Evolutionary conservation across 2,888 invertebrate species (phyloP).

Genomic region (Diabrotica balteata): DNA sequence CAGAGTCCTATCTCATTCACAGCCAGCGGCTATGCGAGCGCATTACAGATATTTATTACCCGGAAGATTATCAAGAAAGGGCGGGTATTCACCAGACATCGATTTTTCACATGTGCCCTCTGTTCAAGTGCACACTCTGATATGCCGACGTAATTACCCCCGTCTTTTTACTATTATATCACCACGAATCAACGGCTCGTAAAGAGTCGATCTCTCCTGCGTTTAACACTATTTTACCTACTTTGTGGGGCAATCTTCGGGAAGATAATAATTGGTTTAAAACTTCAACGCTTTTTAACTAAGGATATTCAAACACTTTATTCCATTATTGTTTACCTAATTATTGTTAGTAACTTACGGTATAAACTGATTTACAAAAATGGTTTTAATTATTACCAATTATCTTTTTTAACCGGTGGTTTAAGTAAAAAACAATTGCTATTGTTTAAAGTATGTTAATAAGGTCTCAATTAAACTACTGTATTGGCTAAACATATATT

Average conservation of each 20-base stretch:
- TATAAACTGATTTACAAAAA: too few relatives aligned
- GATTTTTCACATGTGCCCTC: constrained; percentile 58
- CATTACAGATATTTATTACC: constrained; percentile 60
- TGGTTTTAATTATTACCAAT: too few relatives aligned
- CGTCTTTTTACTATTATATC: constrained; percentile 34
- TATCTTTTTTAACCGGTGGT: too few relatives aligned
- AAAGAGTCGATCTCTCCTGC: background rate
- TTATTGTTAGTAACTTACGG: too few relatives aligned
- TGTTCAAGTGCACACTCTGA: constrained; percentile 49
- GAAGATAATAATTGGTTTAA: background rate
- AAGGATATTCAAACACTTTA: too few relatives aligned
- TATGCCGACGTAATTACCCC: constrained; percentile 37
- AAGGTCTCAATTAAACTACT: too few relatives aligned
- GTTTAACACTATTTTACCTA: too few relatives aligned
- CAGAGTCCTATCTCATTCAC: constrained; percentile 58
- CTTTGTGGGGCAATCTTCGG: background rate
- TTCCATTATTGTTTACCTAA: too few relatives aligned
- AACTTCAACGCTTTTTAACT: too few relatives aligned
- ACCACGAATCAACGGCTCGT: constrained; percentile 24
- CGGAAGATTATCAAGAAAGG: constrained; percentile 59
- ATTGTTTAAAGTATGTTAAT: too few relatives aligned
- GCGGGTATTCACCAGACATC: constrained; percentile 56
- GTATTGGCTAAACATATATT: too few relatives aligned
- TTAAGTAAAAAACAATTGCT: too few relatives aligned
- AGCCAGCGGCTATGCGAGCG: constrained; percentile 60